Evolutionary conservation across 2,113 vertebrate genomes (phyloP), one percentile per base, ranked within the genome.

Genomic region (Sisor rabdophorus): DNA sequence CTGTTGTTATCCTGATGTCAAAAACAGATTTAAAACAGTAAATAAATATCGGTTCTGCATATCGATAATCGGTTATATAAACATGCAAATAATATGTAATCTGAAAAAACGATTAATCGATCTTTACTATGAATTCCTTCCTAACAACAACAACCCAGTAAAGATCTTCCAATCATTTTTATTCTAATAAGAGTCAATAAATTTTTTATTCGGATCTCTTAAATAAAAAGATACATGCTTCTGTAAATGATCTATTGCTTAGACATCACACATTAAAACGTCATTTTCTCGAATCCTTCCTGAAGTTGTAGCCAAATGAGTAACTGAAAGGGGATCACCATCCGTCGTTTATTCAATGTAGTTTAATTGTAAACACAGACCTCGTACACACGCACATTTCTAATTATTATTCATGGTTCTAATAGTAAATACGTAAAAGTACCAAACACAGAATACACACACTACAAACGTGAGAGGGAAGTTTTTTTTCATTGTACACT

Each of bases 311-410:
- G 19, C 13, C n/a, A 26, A 56, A 67, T 7, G 69, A 36, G 13
- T 36, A 64, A 44, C 2, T 3, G 3, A 67, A 50, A 50, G 3
- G 9, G 47, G 48, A 73, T 52, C 68, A 63, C 71, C 40, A 61
- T 28, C 52, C 24, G 60, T 61, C 54, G 58, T 50, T 54, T 70
- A 64, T 77, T 56, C 74, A 82, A 52, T 73, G 55, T 72, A 69
- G 36, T 72, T 13, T 76, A 74, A 61, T 47, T 70, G 63, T 68
- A 77, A 82, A 73, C 44, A 64, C 47, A 71, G 72, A 59, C 55
- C 40, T 40, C 52, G 52, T 53, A 63, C 32, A 44, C 20, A 50
- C 48, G 11, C 78, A 28, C 58, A 74, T n/a, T n/a, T n/a, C n/a
- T n/a, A n/a, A n/a, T n/a, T n/a, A n/a, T n/a, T n/a, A n/a, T n/a